A percentile compares a stretch with the other conserved stretches of the same genome.
Evolutionary conservation across 2,888 invertebrate species (phyloP).

Genomic region (Phengaris alcon): DNA sequence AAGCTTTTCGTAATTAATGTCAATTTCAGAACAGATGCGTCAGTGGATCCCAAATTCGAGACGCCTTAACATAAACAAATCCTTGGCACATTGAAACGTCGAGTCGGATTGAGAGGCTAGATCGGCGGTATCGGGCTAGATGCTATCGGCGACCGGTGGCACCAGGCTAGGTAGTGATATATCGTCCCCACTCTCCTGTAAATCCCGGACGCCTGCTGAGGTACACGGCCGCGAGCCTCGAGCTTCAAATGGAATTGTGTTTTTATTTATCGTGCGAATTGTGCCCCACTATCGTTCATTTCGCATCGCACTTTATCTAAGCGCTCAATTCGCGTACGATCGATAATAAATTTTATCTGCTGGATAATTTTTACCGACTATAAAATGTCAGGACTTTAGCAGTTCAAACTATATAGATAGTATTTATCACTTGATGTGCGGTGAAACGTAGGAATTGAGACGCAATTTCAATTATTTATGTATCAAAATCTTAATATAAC

Average conservation of each 20-base stretch:
- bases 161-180: constrained; percentile 70
- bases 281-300: constrained; percentile 73
- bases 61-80: not conserved
- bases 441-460: constrained; percentile 4
- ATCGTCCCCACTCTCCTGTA: constrained; percentile 78
- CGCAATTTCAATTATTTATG: not conserved
- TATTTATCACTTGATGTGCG: not conserved
- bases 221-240: constrained; percentile 73
- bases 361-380: not conserved
- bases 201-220: constrained; percentile 79
- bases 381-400: not conserved
- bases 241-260: constrained; percentile 78
- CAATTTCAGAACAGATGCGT: no score
- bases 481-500: constrained; percentile 27
- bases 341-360: constrained; percentile 10
- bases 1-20: no score
- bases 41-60: not conserved
- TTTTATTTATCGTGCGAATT: constrained; percentile 79
- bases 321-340: constrained; percentile 14
- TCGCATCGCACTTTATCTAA: constrained; percentile 72
- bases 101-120: constrained; percentile 44
- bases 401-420: not conserved
- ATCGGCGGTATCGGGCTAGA: constrained; percentile 57
- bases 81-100: constrained; percentile 23
- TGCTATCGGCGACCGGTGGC: constrained; percentile 68